Conservation (phyloP, 2,888 invertebrate species). For the Teinopalpus imperialis region DNA sequence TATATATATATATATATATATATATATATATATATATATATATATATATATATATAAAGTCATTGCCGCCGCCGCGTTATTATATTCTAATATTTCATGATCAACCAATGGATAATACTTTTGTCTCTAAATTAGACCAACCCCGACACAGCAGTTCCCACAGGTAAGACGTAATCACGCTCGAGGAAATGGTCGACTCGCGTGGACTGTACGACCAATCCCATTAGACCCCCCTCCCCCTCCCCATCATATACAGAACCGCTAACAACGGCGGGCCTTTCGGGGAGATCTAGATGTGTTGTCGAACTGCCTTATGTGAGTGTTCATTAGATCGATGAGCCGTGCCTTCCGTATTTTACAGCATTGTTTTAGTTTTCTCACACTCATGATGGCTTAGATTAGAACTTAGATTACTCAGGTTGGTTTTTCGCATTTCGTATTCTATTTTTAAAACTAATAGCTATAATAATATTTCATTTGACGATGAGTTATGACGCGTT, state of each 20-base stretch:
- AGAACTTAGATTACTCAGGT: too few relatives aligned
- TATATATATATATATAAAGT: too few relatives aligned
- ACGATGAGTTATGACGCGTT: too few relatives aligned
- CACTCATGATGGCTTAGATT: constrained; percentile 42
- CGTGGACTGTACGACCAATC: constrained; percentile 43
- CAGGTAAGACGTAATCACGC: constrained; percentile 62
- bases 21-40: too few relatives aligned
- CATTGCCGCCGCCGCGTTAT: too few relatives aligned
- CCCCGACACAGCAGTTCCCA: constrained; percentile 50
- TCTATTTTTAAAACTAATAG: too few relatives aligned
- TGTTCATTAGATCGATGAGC: constrained; percentile 68
- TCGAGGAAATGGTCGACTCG: constrained; percentile 51
- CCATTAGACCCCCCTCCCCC: constrained; percentile 32
- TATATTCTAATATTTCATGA: too few relatives aligned
- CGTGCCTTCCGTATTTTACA: constrained; percentile 63
- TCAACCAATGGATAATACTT: neutral
- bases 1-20: too few relatives aligned
- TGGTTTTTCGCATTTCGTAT: too few relatives aligned
- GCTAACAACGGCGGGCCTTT: neutral
- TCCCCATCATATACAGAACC: neutral
- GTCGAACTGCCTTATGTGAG: constrained; percentile 35
- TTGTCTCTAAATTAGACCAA: constrained; percentile 40
- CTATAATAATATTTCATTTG: too few relatives aligned
- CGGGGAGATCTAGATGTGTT: constrained; percentile 30
- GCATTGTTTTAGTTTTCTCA: constrained; percentile 67